Base-by-base conservation (phyloP, 2,797 vertebrate species). In the Clamator glandarius region DNA sequence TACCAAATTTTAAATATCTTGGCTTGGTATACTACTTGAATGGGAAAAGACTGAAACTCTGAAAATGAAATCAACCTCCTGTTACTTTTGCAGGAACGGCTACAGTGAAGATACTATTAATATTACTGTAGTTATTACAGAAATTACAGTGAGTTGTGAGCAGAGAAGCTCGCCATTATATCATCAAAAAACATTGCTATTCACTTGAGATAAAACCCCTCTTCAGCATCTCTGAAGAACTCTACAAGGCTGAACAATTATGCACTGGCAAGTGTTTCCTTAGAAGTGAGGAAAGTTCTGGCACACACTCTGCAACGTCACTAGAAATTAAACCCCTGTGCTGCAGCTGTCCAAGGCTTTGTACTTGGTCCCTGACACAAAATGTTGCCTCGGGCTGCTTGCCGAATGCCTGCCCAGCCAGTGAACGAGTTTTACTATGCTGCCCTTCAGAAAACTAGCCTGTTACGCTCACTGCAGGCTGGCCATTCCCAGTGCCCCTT, bases 341-440 rank as follows among this genome's bases (percentile, higher is more conserved):
- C 77, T 81, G 68, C 95, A 94, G 87, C 93, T 96, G 91, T 87
- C 96, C 91, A 92, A 70, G 63, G 73, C 95, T 94, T 89, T 94
- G 92, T 93, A 82, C 48, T 83, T 46, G 3, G 68, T 24, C 69
- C 70, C 54, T 90, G 74, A 89, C 74, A 90, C 70, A 84, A 92
- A 58, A 46, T 3, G 4, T 46, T 83, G 75, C 90, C 75, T 87
- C 61, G 18, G 88, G 95, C 88, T 80, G 82, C 76, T 64, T 24
- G 73, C 75, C 80, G 84, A 75, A 82, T 57, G 89, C 41, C 75
- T 84, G 67, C 55, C 67, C 77, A 90, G 89, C 59, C 78, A 89
- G 76, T 57, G 78, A 89, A 73, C 72, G 67, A 69, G 54, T 93
- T 89, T 63, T 46, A 52, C 68, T 89, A 21, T 33, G 59, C 42